Evolutionary conservation across 1,140 invertebrate species (phyloP), one percentile per base, ranked within the genome.

Genomic region (Gryllus bimaculatus): DNA sequence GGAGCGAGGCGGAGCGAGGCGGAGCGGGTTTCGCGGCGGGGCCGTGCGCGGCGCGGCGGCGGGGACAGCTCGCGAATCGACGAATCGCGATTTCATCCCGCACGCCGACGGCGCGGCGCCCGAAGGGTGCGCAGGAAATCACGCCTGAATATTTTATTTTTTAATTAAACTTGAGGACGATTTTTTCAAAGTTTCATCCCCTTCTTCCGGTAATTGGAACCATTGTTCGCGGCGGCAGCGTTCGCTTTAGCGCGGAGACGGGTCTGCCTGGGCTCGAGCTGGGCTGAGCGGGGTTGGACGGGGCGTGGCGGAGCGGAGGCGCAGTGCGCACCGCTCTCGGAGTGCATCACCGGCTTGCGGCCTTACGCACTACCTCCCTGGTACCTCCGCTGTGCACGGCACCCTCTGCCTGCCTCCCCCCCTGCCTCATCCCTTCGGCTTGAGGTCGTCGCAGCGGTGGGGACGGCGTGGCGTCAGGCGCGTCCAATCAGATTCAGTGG

Each of bases 61-160:
- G 26, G 26, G 26, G 26, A 39, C 26, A 39, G 26, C 26, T 39
- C 26, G n/a, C n/a, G 26, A 39, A 39, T 39, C 26, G 26, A 39
- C 26, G 26, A n/a, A 39, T 39, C 26, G 26, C 26, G 26, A 39
- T 39, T 39, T 39, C 18, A 39, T 39, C 26, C 26, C 26, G 26
- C 26, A 39, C 26, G 26, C 26, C 26, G 26, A 66, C 54, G 54
- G 10, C 54, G 54, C 54, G 10, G 54, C 10, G 54, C 54, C n/a
- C 10, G 54, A 18, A 13, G 10, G 10, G 10, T 66, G 54, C 54
- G 54, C 54, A 66, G 54, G 18, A 66, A 66, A 66, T 66, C 54
- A 66, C 54, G 54, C 54, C 54, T 66, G 54, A 66, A 66, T 66
- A 66, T 66, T 66, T 66, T 66, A 66, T 66, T 66, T 66, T 66